Percentiles rank a stretch among this genome's conserved stretches.
These are phyloP conservation scores for Clavelina lepadiformis DNA, from an alignment of 23 tunicate species.

Conservation along the genomic window DNA sequence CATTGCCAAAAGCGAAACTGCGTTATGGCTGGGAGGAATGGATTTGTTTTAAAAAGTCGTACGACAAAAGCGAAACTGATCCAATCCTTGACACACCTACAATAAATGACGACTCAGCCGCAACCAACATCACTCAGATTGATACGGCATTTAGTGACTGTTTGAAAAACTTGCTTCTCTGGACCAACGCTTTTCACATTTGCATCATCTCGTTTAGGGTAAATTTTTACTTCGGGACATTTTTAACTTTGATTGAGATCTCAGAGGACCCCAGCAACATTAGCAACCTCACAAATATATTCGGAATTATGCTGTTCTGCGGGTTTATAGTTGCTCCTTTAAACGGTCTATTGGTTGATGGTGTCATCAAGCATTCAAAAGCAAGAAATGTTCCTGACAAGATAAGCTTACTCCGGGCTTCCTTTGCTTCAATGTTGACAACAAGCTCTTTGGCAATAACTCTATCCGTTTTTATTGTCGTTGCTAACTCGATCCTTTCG, in stretches of 20 bases:
- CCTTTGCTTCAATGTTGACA: neutral
- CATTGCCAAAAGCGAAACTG: too few species aligned
- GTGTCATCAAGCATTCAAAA: conserved; percentile 2
- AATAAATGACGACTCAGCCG: neutral
- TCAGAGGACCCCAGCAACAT: neutral
- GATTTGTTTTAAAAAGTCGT: too few species aligned
- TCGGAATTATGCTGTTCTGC: conserved; percentile 12
- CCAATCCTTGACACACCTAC: neutral
- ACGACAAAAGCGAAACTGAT: too few species aligned
- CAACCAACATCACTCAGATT: neutral
- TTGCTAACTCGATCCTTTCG: neutral
- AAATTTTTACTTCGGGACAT: conserved; percentile 10
- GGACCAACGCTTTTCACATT: conserved; percentile 35
- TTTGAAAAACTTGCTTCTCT: neutral
- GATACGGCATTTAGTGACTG: conserved; percentile 1
- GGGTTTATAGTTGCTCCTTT: conserved; percentile 23
- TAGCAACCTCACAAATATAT: conserved; percentile 4
- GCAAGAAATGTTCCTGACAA: neutral
- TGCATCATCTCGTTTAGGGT: neutral
- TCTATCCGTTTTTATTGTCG: conserved; percentile 4
- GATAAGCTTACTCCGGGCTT: neutral
- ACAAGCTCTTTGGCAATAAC: conserved; percentile 3
- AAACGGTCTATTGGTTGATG: conserved; percentile 24
- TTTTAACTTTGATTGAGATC: conserved; percentile 12
- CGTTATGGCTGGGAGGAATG: too few species aligned